A percentile compares a stretch with the other conserved stretches of the same genome.
These are phyloP conservation scores for Malurus splendens DNA, from an alignment of 2,797 vertebrate genomes.

Conservation along the genomic window DNA sequence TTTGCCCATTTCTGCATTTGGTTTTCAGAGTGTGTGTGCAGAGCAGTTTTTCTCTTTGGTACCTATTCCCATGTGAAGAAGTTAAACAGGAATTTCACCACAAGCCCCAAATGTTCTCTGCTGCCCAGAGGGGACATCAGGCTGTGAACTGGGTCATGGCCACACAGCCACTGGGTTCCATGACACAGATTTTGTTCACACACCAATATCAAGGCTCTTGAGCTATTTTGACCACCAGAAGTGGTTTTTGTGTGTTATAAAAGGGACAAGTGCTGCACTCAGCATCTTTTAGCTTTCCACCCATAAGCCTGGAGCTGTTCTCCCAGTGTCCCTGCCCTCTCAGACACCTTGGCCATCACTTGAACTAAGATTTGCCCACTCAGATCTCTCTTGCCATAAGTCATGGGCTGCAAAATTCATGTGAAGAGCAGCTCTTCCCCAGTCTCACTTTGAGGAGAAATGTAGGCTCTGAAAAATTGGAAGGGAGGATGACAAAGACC, in stretches of 20 bases:
- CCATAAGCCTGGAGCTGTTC: neutral
- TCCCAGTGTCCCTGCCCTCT: neutral
- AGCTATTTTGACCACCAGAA: neutral
- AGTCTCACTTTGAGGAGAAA: neutral
- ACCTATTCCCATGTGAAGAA: neutral
- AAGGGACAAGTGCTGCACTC: neutral
- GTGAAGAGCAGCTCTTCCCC: rapidly evolving
- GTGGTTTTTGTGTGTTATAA: neutral
- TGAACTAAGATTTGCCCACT: neutral
- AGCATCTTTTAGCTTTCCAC: neutral
- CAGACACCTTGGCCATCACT: neutral
- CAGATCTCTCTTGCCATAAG: neutral
- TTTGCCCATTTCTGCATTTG: neutral
- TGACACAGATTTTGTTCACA: neutral
- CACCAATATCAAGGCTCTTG: neutral
- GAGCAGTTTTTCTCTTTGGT: neutral
- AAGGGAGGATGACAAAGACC: neutral
- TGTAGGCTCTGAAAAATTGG: neutral
- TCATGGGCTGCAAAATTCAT: neutral
- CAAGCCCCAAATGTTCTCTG: neutral
- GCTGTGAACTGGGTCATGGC: neutral
- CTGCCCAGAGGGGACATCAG: neutral
- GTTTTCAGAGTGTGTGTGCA: neutral
- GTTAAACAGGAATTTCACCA: neutral
- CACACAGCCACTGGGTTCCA: neutral